phyloP scores from a whole-genome alignment of 1,140 invertebrate genomes.

The Teleogryllus occipitalis region DNA sequence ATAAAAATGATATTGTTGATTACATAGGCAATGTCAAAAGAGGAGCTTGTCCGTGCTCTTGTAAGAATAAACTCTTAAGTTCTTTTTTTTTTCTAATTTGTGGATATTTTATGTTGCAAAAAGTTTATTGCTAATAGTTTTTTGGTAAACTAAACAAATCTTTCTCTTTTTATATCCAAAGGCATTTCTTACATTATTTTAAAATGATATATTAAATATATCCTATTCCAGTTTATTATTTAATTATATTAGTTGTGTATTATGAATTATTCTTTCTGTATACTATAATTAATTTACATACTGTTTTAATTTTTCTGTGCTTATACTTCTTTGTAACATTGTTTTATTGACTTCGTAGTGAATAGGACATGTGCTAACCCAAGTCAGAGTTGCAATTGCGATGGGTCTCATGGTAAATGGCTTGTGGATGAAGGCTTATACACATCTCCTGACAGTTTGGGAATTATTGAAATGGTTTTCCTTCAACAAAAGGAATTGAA shows the following conservation, averaged over 20 bases:
- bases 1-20: slow-evolving; percentile 64
- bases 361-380: slow-evolving; percentile 64
- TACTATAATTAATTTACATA: too few species aligned
- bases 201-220: too few species aligned
- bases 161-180: too few species aligned
- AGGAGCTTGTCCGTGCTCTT: slow-evolving; percentile 53
- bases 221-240: too few species aligned
- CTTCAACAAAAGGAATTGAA: slow-evolving; percentile 74
- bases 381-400: slow-evolving; percentile 79
- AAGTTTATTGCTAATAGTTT: not conserved
- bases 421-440: slow-evolving; percentile 80
- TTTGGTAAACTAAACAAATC: too few species aligned
- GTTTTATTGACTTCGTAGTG: not conserved
- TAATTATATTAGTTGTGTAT: too few species aligned
- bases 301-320: not conserved
- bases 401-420: slow-evolving; percentile 74
- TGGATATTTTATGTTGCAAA: not conserved
- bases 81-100: not conserved
- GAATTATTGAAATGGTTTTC: slow-evolving; percentile 84
- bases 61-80: slow-evolving; percentile 37
- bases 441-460: slow-evolving; percentile 65
- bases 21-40: slow-evolving; percentile 73
- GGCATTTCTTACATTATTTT: too few species aligned
- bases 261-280: too few species aligned
- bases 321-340: not conserved